phyloP scores from a whole-genome alignment of 2,888 invertebrate genomes.

The Dusona sp. region DNA sequence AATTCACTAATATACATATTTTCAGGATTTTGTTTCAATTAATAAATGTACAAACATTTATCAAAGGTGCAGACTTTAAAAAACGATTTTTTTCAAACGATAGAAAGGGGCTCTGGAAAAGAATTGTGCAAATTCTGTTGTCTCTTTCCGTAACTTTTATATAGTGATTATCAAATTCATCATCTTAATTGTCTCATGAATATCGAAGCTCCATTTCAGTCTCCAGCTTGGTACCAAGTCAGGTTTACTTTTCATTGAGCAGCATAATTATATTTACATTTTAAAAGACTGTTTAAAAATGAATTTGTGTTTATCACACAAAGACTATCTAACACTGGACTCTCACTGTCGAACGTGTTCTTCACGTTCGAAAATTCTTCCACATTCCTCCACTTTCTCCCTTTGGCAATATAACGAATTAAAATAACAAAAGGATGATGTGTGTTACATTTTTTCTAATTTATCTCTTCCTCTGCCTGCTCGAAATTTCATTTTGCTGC shows the following conservation, averaged over 20 bases:
- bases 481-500: too few species aligned
- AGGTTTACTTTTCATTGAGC: neutral
- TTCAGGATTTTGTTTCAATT: neutral
- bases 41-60: neutral
- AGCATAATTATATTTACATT: neutral
- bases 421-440: constrained; percentile 42
- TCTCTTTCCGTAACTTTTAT: neutral
- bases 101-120: neutral
- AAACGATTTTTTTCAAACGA: neutral
- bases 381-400: constrained; percentile 1
- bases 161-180: neutral
- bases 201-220: neutral
- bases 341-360: neutral
- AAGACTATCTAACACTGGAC: neutral
- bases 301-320: neutral
- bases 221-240: too few species aligned
- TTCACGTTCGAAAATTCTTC: constrained; percentile 20
- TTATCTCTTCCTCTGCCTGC: neutral
- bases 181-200: neutral
- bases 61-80: neutral
- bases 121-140: neutral
- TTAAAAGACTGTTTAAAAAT: neutral
- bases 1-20: too few species aligned
- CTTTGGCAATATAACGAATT: constrained; percentile 49
- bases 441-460: constrained; percentile 23